phyloP scores from a whole-genome alignment of 1,140 invertebrate genomes.

The Drosophila chauvacae region DNA sequence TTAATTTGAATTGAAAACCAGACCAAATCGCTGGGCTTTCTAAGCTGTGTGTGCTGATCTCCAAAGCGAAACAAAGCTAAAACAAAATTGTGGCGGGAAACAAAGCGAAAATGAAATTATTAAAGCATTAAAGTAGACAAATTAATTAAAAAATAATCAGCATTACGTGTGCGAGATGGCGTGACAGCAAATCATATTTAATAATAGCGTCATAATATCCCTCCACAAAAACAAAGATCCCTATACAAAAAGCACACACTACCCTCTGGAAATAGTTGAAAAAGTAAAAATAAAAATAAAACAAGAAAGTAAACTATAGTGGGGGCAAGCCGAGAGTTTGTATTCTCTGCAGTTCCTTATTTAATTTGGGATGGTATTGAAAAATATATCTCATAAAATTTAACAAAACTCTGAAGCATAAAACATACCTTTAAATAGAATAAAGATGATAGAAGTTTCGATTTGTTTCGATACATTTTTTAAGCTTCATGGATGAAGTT shows the following conservation, averaged over 20 bases:
- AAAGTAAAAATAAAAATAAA: not conserved
- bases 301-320: not conserved
- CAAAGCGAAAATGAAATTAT: constrained; percentile 64
- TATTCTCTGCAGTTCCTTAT: not conserved
- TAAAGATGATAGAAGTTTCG: no score
- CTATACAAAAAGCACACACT: constrained; percentile 3
- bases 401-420: no score
- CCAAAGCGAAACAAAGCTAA: constrained; percentile 44
- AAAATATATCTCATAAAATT: no score
- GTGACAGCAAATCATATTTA: constrained; percentile 80
- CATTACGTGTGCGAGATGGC: constrained; percentile 74
- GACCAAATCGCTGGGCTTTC: constrained; percentile 24
- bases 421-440: no score
- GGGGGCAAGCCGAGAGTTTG: not conserved
- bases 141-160: constrained; percentile 83
- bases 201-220: constrained; percentile 73
- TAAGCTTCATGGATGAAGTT: not conserved
- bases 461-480: not conserved
- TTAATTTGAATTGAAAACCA: not conserved
- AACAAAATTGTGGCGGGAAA: constrained; percentile 44
- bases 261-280: not conserved
- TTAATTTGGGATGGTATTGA: no score
- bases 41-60: constrained; percentile 26
- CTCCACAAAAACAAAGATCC: constrained; percentile 15
- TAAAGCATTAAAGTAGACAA: constrained; percentile 75